Percentiles rank a stretch among this genome's conserved stretches.
phyloP scores from a whole-genome alignment of 2,888 invertebrate genomes.

The Limnephilus marmoratus region DNA sequence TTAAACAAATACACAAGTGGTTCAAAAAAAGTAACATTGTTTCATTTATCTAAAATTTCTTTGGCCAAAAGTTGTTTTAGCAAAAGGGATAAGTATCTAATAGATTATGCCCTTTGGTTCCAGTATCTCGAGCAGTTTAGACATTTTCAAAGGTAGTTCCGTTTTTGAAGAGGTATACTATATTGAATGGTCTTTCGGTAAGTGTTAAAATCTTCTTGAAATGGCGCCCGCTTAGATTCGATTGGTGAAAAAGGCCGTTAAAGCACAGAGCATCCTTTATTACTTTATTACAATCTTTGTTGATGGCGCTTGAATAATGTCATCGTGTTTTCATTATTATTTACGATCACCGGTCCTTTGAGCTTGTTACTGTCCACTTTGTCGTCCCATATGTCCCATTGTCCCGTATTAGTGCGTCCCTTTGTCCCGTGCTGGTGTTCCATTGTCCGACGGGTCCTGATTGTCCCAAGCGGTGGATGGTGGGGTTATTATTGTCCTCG shows the following conservation, averaged over 20 bases:
- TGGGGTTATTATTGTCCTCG: background rate
- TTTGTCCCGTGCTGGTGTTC: background rate
- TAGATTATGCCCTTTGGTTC: no score
- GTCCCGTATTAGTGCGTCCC: conserved; percentile 1
- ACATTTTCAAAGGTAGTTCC: no score
- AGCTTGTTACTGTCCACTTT: conserved; percentile 29
- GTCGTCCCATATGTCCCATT: background rate
- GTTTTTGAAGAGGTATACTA: no score
- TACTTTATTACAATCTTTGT: background rate
- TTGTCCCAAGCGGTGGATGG: background rate
- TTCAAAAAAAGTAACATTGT: no score
- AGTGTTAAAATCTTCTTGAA: background rate
- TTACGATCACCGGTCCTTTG: conserved; percentile 18
- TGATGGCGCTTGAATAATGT: background rate
- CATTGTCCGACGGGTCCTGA: conserved; percentile 4
- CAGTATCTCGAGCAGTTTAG: no score
- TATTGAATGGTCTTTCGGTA: background rate
- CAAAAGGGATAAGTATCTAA: no score
- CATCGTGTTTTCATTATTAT: conserved; percentile 15
- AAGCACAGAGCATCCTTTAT: background rate
- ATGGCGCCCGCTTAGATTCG: background rate
- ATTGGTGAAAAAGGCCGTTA: background rate
- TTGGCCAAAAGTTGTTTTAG: no score
- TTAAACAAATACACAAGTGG: no score
- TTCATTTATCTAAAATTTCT: no score